These are phyloP conservation scores for Thelaira solivaga DNA, from an alignment of 2,888 invertebrate species.

Conservation along the genomic window DNA sequence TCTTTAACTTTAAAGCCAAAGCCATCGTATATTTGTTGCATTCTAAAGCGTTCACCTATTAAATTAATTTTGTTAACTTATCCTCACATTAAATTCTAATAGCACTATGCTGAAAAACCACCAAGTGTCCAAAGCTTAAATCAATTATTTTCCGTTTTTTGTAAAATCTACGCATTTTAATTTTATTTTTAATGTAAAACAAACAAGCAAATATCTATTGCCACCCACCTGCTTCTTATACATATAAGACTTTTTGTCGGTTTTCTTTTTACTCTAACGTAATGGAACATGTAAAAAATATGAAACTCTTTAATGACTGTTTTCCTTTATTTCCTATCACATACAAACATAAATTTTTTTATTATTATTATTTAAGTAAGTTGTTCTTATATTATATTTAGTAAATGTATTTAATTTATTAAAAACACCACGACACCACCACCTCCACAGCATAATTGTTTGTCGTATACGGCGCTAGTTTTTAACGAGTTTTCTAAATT, in stretches of 20 bases:
- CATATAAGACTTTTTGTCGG: no score
- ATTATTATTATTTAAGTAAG: conserved; percentile 15
- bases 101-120: conserved; percentile 19
- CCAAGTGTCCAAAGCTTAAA: conserved; percentile 55
- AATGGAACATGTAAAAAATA: no score
- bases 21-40: not conserved
- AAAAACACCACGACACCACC: not conserved
- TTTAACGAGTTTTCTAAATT: conserved; percentile 26
- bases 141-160: conserved; percentile 45
- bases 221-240: conserved; percentile 21
- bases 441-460: not conserved
- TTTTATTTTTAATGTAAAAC: conserved; percentile 28
- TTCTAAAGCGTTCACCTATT: conserved; percentile 27
- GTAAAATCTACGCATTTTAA: conserved; percentile 58
- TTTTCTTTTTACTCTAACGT: not conserved
- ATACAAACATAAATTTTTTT: not conserved
- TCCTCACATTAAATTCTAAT: not conserved
- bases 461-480: conserved; percentile 27
- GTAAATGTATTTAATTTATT: conserved; percentile 37
- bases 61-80: conserved; percentile 20
- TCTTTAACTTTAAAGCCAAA: not conserved
- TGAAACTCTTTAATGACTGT: no score
- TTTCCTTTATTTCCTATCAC: not conserved
- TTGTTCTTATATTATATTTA: conserved; percentile 21
- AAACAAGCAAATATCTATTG: conserved; percentile 22